Conservation (phyloP, 2,113 vertebrate genomes). For the Pelvicachromis taeniatus region DNA sequence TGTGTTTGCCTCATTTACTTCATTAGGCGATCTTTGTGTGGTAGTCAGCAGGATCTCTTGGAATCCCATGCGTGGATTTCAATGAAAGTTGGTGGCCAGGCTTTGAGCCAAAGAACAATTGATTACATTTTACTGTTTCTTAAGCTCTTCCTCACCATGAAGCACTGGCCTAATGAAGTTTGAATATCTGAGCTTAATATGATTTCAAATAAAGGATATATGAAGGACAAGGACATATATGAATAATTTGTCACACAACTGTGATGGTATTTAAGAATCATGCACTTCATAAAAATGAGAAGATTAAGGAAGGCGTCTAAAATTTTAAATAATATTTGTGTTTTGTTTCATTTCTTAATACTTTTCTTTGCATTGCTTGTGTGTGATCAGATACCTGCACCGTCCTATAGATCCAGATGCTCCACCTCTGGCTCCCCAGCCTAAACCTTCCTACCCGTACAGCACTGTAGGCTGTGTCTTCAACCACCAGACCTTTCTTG, state of each 20-base stretch:
- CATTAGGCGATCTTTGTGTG: neutral
- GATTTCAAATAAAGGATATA: neutral
- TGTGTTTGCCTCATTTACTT: neutral
- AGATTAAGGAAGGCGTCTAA: neutral
- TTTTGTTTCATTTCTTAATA: neutral
- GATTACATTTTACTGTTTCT: neutral
- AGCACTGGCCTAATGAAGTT: neutral
- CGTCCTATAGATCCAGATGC: constrained; percentile 81
- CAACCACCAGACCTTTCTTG: constrained; percentile 89
- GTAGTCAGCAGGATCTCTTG: neutral
- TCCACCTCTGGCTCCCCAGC: constrained; percentile 80
- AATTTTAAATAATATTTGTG: neutral
- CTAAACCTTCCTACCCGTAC: constrained; percentile 85
- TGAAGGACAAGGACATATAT: neutral
- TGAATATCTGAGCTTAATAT: neutral
- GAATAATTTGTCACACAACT: neutral
- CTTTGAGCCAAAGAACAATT: neutral
- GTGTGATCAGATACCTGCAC: constrained; percentile 84
- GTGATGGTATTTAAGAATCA: neutral
- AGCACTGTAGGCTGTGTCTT: constrained; percentile 90
- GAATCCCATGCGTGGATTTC: neutral
- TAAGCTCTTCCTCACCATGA: neutral
- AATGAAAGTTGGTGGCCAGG: neutral
- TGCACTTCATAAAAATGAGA: neutral
- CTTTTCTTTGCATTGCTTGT: neutral